These are phyloP conservation scores for Zosterops borbonicus DNA, from an alignment of 2,113 vertebrate species.

Conservation along the genomic window DNA sequence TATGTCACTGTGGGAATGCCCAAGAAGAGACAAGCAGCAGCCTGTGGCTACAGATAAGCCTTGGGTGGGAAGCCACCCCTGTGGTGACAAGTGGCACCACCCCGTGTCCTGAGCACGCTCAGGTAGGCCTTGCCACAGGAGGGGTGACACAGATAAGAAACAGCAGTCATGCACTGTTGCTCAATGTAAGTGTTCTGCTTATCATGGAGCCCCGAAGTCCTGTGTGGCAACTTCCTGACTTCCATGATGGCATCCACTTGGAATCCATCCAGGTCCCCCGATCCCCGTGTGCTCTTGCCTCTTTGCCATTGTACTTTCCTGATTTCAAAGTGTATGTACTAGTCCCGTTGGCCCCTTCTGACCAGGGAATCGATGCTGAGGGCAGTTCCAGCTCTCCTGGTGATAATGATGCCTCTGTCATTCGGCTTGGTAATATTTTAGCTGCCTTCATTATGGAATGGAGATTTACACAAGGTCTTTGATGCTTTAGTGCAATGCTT, in stretches of 20 bases:
- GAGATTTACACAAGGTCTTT: background rate
- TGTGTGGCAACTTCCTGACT: background rate
- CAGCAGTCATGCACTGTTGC: fast-evolving
- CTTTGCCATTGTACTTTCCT: fast-evolving
- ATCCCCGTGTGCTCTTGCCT: fast-evolving
- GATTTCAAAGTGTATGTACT: fast-evolving
- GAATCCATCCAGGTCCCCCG: background rate
- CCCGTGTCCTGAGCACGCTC: fast-evolving
- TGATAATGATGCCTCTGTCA: fast-evolving
- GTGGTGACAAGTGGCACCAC: fast-evolving
- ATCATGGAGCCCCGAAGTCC: fast-evolving
- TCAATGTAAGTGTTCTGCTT: background rate
- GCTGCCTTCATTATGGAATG: fast-evolving
- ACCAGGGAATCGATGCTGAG: fast-evolving
- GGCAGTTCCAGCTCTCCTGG: background rate
- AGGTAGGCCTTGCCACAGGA: fast-evolving
- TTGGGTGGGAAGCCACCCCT: background rate
- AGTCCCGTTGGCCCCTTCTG: background rate
- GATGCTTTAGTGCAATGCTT: background rate
- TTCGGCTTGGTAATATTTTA: background rate
- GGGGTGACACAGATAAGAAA: background rate
- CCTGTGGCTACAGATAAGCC: background rate
- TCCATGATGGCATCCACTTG: background rate
- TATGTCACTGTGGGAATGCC: background rate
- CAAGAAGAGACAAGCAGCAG: background rate